Percentiles rank a stretch among this genome's conserved stretches.
These are phyloP conservation scores for Agrotis exclamationis DNA, from an alignment of 2,888 invertebrate genomes.

Conservation along the genomic window DNA sequence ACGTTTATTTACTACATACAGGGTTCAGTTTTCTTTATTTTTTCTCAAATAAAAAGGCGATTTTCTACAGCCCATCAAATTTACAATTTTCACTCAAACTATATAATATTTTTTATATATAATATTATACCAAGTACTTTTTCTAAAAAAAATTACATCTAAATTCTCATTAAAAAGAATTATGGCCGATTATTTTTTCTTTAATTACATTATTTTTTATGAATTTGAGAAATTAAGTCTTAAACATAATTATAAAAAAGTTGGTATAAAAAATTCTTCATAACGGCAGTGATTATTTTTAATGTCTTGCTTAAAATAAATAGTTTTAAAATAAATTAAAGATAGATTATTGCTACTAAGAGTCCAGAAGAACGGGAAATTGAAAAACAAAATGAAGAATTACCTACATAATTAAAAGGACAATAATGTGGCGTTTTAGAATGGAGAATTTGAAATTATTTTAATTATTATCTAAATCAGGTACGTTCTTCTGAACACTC, in stretches of 20 bases:
- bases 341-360: conserved; percentile 19
- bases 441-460: neutral
- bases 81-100: conserved; percentile 66
- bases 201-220: conserved; percentile 54
- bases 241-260: conserved; percentile 43
- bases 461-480: conserved; percentile 15
- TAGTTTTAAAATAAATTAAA: neutral
- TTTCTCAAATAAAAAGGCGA: conserved; percentile 77
- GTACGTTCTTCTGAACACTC: conserved; percentile 34
- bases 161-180: conserved; percentile 74
- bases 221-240: conserved; percentile 42
- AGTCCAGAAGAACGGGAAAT: conserved; percentile 29
- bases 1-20: conserved; percentile 88
- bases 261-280: conserved; percentile 40
- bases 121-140: conserved; percentile 53
- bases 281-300: conserved; percentile 53
- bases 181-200: conserved; percentile 73
- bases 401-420: neutral
- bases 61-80: conserved; percentile 81
- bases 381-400: neutral
- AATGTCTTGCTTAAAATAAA: conserved; percentile 21
- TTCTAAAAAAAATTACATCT: conserved; percentile 78
- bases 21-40: conserved; percentile 74
- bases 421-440: neutral
- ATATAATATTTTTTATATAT: conserved; percentile 62